phyloP scores from a whole-genome alignment of 2,797 vertebrate species.

The Acipenser transmontanus region DNA sequence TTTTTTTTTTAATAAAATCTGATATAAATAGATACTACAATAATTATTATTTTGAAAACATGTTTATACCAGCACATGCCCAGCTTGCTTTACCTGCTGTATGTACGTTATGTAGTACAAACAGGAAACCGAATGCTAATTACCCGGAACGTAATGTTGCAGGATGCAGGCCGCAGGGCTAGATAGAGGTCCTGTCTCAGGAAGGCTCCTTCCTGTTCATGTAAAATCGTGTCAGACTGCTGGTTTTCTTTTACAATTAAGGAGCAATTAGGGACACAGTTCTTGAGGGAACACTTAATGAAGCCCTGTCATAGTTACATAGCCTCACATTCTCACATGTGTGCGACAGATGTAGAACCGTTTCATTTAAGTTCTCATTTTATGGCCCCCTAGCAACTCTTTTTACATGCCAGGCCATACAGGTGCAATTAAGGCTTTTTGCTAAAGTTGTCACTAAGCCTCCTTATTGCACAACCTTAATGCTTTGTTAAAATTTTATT shows the following conservation, averaged over 20 bases:
- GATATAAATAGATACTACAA: too few relatives aligned
- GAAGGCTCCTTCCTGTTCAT: neutral
- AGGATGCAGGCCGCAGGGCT: neutral
- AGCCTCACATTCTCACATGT: neutral
- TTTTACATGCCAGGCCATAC: neutral
- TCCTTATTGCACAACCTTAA: too few relatives aligned
- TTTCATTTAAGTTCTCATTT: neutral
- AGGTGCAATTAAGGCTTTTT: too few relatives aligned
- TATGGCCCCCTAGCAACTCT: neutral
- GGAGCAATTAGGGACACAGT: neutral
- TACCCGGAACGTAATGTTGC: neutral
- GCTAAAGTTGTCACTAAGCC: too few relatives aligned
- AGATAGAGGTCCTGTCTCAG: neutral
- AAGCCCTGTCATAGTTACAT: neutral
- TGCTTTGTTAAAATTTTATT: too few relatives aligned
- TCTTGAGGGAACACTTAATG: neutral
- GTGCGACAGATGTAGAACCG: conserved; percentile 1
- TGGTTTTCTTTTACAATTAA: neutral
- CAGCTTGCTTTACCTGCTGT: neutral
- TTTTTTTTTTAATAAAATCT: too few relatives aligned
- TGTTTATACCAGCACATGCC: neutral
- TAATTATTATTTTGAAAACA: too few relatives aligned
- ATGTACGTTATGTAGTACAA: neutral
- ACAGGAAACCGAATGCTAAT: neutral
- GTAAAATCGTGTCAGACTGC: neutral